Percentiles rank a stretch among this genome's conserved stretches.
Conservation (phyloP, 2,888 invertebrate genomes). For the Drosophila mulleri region DNA sequence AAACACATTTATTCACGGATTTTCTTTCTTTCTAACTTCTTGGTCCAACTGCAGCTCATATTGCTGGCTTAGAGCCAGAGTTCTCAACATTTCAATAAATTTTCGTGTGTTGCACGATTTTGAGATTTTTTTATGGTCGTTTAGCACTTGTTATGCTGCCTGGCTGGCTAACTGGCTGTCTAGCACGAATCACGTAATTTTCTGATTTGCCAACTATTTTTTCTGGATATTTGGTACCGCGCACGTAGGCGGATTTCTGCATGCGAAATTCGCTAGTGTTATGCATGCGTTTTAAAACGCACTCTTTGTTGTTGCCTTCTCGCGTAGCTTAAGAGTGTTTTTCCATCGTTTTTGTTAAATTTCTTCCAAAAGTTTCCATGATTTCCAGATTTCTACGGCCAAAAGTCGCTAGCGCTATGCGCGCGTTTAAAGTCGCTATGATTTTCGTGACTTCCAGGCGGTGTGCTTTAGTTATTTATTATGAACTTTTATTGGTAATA, state of each 20-base stretch:
- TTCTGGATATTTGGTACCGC: conserved; percentile 25
- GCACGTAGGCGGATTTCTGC: conserved; percentile 44
- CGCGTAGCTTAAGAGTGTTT: neutral
- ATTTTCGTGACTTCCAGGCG: neutral
- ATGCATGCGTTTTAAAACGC: conserved; percentile 33
- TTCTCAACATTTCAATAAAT: conserved; percentile 9
- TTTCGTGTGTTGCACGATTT: conserved; percentile 43
- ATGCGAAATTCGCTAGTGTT: conserved; percentile 47
- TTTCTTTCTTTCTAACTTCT: conserved; percentile 1
- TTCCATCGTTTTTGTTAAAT: neutral
- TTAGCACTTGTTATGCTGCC: conserved; percentile 52
- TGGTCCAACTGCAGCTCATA: conserved; percentile 1
- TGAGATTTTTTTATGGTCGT: conserved; percentile 38
- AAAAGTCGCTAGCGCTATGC: neutral
- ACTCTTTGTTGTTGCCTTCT: neutral
- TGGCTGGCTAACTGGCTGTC: conserved; percentile 2
- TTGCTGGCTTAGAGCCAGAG: conserved; percentile 6
- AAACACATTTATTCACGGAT: neutral
- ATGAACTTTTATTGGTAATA: neutral
- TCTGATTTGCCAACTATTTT: conserved; percentile 46
- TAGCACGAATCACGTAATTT: conserved; percentile 40
- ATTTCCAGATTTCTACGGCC: neutral
- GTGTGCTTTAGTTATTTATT: neutral
- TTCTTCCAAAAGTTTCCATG: neutral
- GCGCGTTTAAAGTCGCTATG: neutral